Base-by-base conservation (phyloP, 2,797 vertebrate genomes). In the Balearica regulorum region DNA sequence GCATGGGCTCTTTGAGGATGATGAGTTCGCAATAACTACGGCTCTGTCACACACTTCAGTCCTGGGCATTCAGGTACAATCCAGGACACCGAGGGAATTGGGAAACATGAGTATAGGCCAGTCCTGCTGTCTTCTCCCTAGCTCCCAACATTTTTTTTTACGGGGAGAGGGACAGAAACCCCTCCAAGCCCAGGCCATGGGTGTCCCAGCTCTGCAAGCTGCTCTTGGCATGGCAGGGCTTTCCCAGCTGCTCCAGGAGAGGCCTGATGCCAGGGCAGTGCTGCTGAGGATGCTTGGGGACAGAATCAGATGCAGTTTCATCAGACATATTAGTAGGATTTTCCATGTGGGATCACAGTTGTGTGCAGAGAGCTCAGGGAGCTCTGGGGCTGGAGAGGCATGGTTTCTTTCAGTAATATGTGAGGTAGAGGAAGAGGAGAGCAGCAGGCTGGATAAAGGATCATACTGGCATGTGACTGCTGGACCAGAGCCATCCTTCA, bases 171-270 rank as follows among this genome's bases (percentile, higher is more conserved):
- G 25, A 5, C n/a, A 72, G 29, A 81, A 62, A 44, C 16, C 18
- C 6, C 5, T 68, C 11, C 5, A 16, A 10, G 9, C 31, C 14
- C 29, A 16, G 15, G 7, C 3, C 9, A 14, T 0, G 0, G 11
- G 11, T 35, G 16, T 1, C 20, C 9, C 14, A 55, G 24, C 16
- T 87, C 35, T 49, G 29, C 3, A 17, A 79, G 60, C 22, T 55
- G 25, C 9, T 57, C 33, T 75, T 39, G 29, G 21, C 4, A 19
- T 12, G 11, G 3, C 1, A 1, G 10, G 25, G 13, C n/a, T 60
- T 75, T 82, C 28, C 39, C 26, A 55, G 16, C 2, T 2, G 6
- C 37, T 71, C n/a, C 29, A 82, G 24, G 13, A 61, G 66, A 35
- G 4, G 5, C 12, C 29, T 60, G 33, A 62, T 57, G 16, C 57